A percentile compares a stretch with the other conserved stretches of the same genome.
phyloP scores from a whole-genome alignment of 2,888 invertebrate genomes.

The Trichopoda pennipes region DNA sequence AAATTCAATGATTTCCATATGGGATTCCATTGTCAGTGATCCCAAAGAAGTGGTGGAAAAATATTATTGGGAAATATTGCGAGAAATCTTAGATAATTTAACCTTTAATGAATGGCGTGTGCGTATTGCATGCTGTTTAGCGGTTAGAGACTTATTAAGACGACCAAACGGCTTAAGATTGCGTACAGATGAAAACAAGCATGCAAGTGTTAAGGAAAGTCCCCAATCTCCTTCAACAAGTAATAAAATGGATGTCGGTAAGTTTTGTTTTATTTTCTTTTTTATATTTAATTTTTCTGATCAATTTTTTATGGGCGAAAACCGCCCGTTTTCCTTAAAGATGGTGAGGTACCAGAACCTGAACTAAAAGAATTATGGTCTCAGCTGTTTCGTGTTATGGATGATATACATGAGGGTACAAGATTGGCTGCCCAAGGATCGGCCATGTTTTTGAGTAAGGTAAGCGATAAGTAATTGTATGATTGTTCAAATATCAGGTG shows the following conservation, averaged over 20 bases:
- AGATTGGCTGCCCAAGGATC: constrained; percentile 88
- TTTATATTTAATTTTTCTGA: not conserved
- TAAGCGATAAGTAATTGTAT: constrained; percentile 79
- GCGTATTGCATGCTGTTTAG: constrained; percentile 94
- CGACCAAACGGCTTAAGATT: constrained; percentile 81
- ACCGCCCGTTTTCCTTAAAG: constrained; percentile 48
- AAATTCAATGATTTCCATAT: constrained; percentile 95
- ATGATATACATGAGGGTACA: constrained; percentile 95
- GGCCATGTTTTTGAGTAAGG: constrained; percentile 87
- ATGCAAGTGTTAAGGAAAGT: constrained; percentile 14
- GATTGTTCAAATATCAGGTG: no score
- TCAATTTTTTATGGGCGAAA: not conserved
- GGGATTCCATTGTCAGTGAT: constrained; percentile 93
- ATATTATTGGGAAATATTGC: constrained; percentile 82
- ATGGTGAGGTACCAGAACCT: constrained; percentile 78
- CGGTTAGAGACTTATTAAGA: constrained; percentile 91
- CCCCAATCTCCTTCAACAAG: constrained; percentile 47
- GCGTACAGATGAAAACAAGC: constrained; percentile 75
- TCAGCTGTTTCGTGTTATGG: constrained; percentile 93
- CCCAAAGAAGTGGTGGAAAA: constrained; percentile 88
- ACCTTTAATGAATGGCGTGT: constrained; percentile 94
- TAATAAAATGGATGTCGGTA: constrained; percentile 73
- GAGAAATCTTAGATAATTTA: constrained; percentile 90
- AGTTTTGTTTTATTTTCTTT: constrained; percentile 49
- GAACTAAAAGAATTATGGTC: constrained; percentile 84